Evolutionary conservation across 2,113 vertebrate species (phyloP), one percentile per base, ranked within the genome.

Genomic region (Chaetops frenatus): DNA sequence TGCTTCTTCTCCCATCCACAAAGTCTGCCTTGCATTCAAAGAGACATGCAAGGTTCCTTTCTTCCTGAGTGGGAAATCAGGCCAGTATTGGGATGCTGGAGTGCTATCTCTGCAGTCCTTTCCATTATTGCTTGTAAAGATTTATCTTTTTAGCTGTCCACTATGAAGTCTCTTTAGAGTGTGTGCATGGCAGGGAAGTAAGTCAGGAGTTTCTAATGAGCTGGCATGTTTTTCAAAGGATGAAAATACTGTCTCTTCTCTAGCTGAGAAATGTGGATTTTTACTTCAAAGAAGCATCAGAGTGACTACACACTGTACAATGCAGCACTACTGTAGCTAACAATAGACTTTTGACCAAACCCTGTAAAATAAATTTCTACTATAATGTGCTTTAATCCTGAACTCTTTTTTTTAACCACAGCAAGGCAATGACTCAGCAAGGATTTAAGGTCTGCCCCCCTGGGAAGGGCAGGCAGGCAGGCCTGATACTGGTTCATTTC

Each of bases 1-100:
- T 6, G 8, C 3, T 17, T 50, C 12, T 4, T 4, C 8, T 10
- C 10, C 7, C 9, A 33, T 20, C 15, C 22, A 5, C 25, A 40
- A 47, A 51, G 21, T 23, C 45, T 79, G 14, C 24, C 14, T 79
- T 74, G 33, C 24, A 28, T 57, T 76, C 50, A 51, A 27, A 86
- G 36, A 44, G 17, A 12, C 19, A 38, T 58, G n/a, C 0, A 51
- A 20, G 6, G 28, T 53, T 54, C 45, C 27, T 40, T 31, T 73
- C 38, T 67, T 86, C 22, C 53, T 2, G 3, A 50, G 38, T 22
- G 27, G 44, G 70, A 73, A 82, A 50, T 53, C 71, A 74, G 33
- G 35, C 8, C 33, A n/a, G 6, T 10, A 10, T 8, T 62, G 54
- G 33, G 24, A 47, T 50, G n/a, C 29, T 58, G 51, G 40, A 64